Evolutionary conservation across 2,888 invertebrate species (phyloP).

Genomic region (Gastracanthus pulcherrimus): DNA sequence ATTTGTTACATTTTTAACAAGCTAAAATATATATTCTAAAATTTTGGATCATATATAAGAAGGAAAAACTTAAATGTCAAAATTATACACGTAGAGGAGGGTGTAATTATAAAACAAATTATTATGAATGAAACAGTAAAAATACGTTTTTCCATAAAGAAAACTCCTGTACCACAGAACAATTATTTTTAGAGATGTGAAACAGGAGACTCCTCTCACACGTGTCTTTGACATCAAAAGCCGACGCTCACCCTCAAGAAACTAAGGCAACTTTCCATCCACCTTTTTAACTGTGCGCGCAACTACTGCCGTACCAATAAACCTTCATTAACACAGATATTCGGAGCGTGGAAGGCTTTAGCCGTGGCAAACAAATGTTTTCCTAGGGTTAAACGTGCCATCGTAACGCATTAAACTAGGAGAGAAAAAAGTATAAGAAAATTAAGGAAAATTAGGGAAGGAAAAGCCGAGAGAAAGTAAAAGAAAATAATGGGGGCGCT

Average conservation of each 20-base stretch:
- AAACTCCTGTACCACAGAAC: too few relatives aligned
- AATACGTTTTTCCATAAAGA: too few relatives aligned
- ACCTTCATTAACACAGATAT: constrained; percentile 26
- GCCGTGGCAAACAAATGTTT: constrained; percentile 19
- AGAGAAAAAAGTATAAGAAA: neutral
- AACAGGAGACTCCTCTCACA: neutral
- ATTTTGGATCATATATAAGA: too few relatives aligned
- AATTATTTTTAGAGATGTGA: neutral
- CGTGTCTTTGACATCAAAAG: neutral
- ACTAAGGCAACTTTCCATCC: neutral
- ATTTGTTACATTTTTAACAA: too few relatives aligned
- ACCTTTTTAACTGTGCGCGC: constrained; percentile 32
- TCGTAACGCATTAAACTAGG: neutral
- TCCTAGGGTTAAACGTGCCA: neutral
- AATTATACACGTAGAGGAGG: too few relatives aligned
- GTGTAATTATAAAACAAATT: too few relatives aligned
- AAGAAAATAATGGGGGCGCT: neutral
- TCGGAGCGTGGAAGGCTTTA: neutral
- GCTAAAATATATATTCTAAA: too few relatives aligned
- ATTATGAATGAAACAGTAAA: too few relatives aligned
- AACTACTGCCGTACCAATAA: constrained; percentile 28
- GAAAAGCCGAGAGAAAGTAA: constrained; percentile 1
- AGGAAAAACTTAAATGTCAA: too few relatives aligned
- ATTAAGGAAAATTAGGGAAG: constrained; percentile 6
- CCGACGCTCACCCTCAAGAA: neutral